Conservation (phyloP, 2,113 vertebrate species). For the Gopherus flavomarginatus region DNA sequence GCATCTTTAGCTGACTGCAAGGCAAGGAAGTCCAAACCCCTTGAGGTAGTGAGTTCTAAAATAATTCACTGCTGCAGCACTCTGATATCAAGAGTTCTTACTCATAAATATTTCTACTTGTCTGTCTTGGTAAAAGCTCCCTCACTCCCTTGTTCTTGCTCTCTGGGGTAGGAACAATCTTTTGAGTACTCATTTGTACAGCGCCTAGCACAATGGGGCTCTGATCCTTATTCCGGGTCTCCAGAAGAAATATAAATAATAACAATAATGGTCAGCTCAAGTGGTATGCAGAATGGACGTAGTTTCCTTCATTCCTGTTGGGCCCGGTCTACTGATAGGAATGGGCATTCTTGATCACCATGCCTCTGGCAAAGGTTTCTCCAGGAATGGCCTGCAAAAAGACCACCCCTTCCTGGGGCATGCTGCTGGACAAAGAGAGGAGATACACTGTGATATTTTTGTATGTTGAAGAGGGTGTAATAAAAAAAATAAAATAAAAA, state of each 20-base stretch:
- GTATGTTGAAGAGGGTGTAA: background rate
- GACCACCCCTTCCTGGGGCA: background rate
- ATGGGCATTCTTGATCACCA: background rate
- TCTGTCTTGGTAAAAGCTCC: background rate
- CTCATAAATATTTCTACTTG: constrained; percentile 42
- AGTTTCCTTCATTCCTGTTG: background rate
- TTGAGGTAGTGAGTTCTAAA: constrained; percentile 67
- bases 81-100: constrained; percentile 69
- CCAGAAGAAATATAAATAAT: background rate
- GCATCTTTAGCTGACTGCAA: constrained; percentile 65
- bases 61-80: constrained; percentile 60
- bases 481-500: background rate
- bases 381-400: background rate
- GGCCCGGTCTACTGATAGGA: background rate
- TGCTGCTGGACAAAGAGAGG: background rate
- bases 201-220: constrained; percentile 43
- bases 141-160: constrained; percentile 3
- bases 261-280: background rate
- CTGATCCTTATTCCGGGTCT: background rate
- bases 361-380: background rate
- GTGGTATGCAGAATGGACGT: background rate
- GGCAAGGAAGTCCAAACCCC: constrained; percentile 64
- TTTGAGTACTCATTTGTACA: constrained; percentile 46
- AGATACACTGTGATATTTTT: background rate
- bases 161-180: constrained; percentile 6